phyloP scores from a whole-genome alignment of 2,888 invertebrate species.

The Encarsia formosa region DNA sequence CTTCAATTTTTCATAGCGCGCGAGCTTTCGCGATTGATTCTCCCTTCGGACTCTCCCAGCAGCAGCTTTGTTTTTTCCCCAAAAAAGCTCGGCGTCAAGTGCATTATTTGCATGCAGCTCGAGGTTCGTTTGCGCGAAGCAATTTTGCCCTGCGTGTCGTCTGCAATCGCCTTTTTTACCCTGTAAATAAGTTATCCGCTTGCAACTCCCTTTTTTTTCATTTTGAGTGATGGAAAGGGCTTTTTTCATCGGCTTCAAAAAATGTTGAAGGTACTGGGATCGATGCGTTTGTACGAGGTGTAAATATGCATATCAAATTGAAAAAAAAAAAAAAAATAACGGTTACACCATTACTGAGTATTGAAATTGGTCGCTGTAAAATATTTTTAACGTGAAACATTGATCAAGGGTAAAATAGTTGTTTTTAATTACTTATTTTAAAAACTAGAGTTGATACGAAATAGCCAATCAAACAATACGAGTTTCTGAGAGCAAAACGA shows the following conservation, averaged over 20 bases:
- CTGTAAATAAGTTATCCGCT: conserved; percentile 25
- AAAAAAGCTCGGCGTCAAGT: conserved; percentile 17
- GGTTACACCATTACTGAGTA: too few species aligned
- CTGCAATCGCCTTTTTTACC: conserved; percentile 4
- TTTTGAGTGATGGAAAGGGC: background rate
- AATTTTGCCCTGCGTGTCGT: conserved; percentile 9
- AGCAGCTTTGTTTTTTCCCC: conserved; percentile 9
- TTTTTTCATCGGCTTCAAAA: conserved; percentile 6
- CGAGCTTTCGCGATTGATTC: conserved; percentile 21
- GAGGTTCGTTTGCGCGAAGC: conserved; percentile 19
- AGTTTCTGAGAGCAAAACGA: too few species aligned
- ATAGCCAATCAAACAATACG: too few species aligned
- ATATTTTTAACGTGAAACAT: too few species aligned
- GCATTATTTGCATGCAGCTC: conserved; percentile 26
- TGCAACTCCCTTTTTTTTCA: background rate
- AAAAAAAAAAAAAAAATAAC: too few species aligned
- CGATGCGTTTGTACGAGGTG: background rate
- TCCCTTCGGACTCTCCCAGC: background rate
- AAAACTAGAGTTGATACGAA: too few species aligned
- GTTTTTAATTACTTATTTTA: too few species aligned
- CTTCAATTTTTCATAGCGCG: conserved; percentile 21
- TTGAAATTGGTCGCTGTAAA: too few species aligned
- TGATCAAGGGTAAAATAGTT: too few species aligned
- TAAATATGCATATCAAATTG: conserved; percentile 8
- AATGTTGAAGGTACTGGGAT: conserved; percentile 9